phyloP scores from a whole-genome alignment of 1,140 invertebrate species.

The Ceratitis capitata region DNA sequence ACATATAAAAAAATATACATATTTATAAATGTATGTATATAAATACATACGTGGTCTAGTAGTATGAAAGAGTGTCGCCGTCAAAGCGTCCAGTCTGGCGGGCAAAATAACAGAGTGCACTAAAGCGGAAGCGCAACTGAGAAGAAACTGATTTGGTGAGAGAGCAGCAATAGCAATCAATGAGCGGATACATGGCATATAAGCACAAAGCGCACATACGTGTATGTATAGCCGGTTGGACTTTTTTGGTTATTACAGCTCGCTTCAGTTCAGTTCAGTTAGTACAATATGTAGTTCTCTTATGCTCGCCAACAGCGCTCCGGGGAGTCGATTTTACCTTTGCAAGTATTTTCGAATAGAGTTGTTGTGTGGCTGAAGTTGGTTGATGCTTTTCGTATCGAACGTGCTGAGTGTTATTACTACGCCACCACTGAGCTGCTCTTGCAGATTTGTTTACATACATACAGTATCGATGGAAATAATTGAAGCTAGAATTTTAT shows the following conservation, averaged over 20 bases:
- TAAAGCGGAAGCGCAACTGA: conserved; percentile 19
- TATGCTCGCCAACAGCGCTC: neutral
- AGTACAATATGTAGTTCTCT: no score
- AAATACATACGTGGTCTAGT: no score
- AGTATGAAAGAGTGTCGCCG: neutral
- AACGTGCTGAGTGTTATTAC: conserved; percentile 1
- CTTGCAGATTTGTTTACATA: conserved; percentile 16
- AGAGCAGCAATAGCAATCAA: no score
- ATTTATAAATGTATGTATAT: no score
- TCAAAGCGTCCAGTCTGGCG: conserved; percentile 19
- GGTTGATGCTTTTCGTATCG: neutral
- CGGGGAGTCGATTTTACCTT: neutral
- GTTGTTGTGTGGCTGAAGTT: neutral
- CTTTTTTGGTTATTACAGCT: neutral
- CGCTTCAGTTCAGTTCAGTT: conserved; percentile 4
- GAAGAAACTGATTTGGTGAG: conserved; percentile 8
- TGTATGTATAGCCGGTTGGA: neutral
- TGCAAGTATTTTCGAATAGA: neutral
- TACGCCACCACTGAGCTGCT: neutral
- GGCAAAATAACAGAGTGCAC: conserved; percentile 11
- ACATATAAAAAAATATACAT: neutral
- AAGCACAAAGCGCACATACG: neutral
- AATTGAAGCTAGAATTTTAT: no score
- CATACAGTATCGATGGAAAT: no score
- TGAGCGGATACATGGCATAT: neutral